Conservation (phyloP, 1,140 invertebrate species). For the Aphaenogaster ashmeadi region DNA sequence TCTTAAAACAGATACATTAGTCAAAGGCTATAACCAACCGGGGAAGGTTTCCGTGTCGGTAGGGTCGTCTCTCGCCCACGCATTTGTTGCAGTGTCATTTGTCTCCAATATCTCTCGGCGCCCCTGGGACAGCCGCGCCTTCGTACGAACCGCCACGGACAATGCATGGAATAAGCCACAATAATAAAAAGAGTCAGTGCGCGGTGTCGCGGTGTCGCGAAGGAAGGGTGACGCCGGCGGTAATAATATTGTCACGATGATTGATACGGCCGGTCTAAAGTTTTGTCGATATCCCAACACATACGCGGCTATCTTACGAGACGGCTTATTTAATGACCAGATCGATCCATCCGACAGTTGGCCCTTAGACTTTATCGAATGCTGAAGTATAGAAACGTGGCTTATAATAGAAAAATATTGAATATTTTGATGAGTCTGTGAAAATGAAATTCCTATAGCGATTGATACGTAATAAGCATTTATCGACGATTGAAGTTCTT, state of each 20-base stretch:
- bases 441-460: slow-evolving; percentile 2
- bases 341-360: slow-evolving; percentile 16
- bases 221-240: slow-evolving; percentile 68
- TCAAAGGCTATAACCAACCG: slow-evolving; percentile 59
- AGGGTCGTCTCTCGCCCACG: slow-evolving; percentile 82
- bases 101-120: slow-evolving; percentile 85
- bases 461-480: slow-evolving; percentile 28
- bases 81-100: slow-evolving; percentile 86
- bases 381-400: not conserved
- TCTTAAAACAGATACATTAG: slow-evolving; percentile 64
- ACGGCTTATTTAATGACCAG: slow-evolving; percentile 52
- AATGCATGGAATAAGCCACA: slow-evolving; percentile 85
- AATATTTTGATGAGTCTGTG: not conserved
- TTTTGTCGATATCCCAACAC: slow-evolving; percentile 54
- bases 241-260: slow-evolving; percentile 66
- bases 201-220: slow-evolving; percentile 68
- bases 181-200: slow-evolving; percentile 83
- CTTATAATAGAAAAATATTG: slow-evolving; percentile 16
- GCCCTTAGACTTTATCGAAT: not conserved
- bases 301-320: slow-evolving; percentile 61
- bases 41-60: slow-evolving; percentile 56
- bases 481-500: slow-evolving; percentile 35
- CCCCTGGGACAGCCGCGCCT: slow-evolving; percentile 70
- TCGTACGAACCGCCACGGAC: slow-evolving; percentile 73
- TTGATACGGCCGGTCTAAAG: slow-evolving; percentile 61